phyloP scores from a whole-genome alignment of 2,113 vertebrate species.

The Albula goreensis region DNA sequence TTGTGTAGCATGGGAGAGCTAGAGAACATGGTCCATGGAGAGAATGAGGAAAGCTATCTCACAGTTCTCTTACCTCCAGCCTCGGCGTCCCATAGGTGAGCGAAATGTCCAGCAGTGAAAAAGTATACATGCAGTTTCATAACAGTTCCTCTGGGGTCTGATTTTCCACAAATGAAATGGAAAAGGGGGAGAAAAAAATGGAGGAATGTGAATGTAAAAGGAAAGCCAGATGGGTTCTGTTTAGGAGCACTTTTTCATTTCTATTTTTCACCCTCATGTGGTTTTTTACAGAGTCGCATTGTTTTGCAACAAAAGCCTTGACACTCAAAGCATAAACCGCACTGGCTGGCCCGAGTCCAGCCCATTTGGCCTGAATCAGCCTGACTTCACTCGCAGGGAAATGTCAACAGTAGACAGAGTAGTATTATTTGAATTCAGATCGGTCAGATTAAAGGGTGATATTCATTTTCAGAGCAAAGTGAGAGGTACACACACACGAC shows the following conservation, averaged over 20 bases:
- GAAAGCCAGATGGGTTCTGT: conserved; percentile 23
- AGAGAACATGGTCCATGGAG: not conserved
- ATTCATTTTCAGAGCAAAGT: not conserved
- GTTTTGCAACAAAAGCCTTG: not conserved
- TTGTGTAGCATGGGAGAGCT: not conserved
- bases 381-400: not conserved
- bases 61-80: not conserved
- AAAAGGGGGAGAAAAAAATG: not conserved
- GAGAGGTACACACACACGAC: not conserved
- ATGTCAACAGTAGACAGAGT: conserved; percentile 3
- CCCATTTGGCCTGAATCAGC: conserved; percentile 5
- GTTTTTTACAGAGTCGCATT: not conserved
- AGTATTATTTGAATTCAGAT: conserved; percentile 2
- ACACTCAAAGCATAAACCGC: not conserved
- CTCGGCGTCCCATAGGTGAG: not conserved
- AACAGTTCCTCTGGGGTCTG: not conserved
- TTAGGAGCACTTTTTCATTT: not conserved
- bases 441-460: not conserved
- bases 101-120: not conserved
- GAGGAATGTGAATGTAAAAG: not conserved
- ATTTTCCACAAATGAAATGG: conserved; percentile 14
- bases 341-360: not conserved
- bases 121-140: not conserved
- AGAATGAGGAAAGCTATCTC: not conserved
- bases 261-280: conserved; percentile 9